Evolutionary conservation across 2,113 vertebrate genomes (phyloP).

Genomic region (Polypterus bichir): DNA sequence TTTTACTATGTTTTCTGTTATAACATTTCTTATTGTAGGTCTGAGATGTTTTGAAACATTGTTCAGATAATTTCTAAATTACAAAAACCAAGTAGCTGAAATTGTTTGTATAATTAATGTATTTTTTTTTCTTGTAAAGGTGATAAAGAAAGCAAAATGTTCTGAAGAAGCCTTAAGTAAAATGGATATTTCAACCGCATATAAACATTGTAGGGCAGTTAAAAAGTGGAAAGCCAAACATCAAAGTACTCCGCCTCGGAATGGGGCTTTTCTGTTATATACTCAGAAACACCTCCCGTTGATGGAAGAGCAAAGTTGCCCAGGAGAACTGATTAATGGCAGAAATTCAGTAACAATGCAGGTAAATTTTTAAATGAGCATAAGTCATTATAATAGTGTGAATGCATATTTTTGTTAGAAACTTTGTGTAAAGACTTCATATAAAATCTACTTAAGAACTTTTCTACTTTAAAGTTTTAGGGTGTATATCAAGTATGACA

Average conservation of each 20-base stretch:
- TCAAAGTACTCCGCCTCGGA: conserved; percentile 34
- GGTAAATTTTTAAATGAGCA: conserved; percentile 38
- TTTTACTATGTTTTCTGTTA: too few species aligned
- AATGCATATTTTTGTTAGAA: too few species aligned
- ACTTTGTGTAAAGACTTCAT: too few species aligned
- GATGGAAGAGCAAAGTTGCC: conserved; percentile 35
- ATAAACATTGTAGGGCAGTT: conserved; percentile 58
- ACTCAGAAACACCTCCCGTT: conserved; percentile 67
- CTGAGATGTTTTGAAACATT: too few species aligned
- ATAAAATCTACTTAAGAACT: too few species aligned
- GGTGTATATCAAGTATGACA: too few species aligned
- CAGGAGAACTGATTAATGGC: conserved; percentile 23
- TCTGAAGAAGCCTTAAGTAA: conserved; percentile 65
- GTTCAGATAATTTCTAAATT: too few species aligned
- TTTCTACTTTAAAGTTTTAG: too few species aligned
- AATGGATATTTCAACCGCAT: conserved; percentile 57
- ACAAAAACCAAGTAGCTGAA: too few species aligned
- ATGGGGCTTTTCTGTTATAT: conserved; percentile 70
- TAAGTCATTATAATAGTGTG: too few species aligned
- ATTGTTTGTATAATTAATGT: neutral
- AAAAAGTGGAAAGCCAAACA: conserved; percentile 68
- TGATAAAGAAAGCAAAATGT: conserved; percentile 64
- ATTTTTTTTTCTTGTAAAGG: conserved; percentile 38
- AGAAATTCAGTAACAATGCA: conserved; percentile 46
- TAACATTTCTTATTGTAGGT: too few species aligned